These are phyloP conservation scores for Euproctis similis DNA, from an alignment of 2,888 invertebrate species.

Conservation along the genomic window DNA sequence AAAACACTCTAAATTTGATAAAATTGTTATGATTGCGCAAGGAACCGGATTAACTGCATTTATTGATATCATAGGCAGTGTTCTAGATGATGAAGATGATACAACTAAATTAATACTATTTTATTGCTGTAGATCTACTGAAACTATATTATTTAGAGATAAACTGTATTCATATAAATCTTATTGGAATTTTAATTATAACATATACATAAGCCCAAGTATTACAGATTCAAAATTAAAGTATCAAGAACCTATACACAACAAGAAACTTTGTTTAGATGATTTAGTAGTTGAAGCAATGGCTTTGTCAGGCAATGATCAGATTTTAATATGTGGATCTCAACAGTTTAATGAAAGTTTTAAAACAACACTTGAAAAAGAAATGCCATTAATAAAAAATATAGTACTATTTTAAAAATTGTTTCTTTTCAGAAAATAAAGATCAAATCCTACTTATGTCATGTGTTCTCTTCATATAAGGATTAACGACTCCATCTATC, in stretches of 20 bases:
- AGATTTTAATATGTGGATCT: conserved; percentile 79
- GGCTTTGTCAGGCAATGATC: conserved; percentile 38
- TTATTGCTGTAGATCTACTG: conserved; percentile 76
- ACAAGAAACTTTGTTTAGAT: conserved; percentile 40
- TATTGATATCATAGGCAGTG: conserved; percentile 75
- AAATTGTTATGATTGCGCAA: conserved; percentile 73
- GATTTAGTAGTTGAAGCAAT: conserved; percentile 49
- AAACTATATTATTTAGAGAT: conserved; percentile 77
- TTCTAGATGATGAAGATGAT: conserved; percentile 81
- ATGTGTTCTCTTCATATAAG: too few relatives aligned
- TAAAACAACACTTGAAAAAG: conserved; percentile 33
- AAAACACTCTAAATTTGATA: conserved; percentile 50
- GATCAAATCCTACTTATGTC: too few relatives aligned
- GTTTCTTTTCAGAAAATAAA: too few relatives aligned
- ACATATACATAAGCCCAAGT: conserved; percentile 69
- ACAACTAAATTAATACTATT: conserved; percentile 77
- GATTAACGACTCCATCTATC: too few relatives aligned
- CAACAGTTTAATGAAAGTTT: conserved; percentile 71
- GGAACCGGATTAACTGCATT: conserved; percentile 87
- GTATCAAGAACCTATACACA: conserved; percentile 71
- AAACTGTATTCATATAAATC: conserved; percentile 74
- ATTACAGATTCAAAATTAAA: conserved; percentile 26
- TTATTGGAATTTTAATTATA: conserved; percentile 85
- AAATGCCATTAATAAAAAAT: conserved; percentile 34
- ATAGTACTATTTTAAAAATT: conserved; percentile 47